Percentiles rank a stretch among this genome's conserved stretches.
phyloP scores from a whole-genome alignment of 2,113 vertebrate species.

The Mesocricetus auratus region DNA sequence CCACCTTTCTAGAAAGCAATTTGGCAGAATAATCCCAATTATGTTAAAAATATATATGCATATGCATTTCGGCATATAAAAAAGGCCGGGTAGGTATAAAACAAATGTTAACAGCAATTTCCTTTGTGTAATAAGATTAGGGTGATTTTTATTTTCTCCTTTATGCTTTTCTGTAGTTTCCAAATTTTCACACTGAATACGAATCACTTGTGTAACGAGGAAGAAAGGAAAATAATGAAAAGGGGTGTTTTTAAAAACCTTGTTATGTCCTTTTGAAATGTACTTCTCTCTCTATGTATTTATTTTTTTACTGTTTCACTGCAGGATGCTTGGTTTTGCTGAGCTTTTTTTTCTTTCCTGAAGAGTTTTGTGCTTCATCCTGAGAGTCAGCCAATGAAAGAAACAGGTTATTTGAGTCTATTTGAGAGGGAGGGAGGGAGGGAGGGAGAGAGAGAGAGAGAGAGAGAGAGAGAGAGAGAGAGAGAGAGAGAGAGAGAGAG shows the following conservation, averaged over 20 bases:
- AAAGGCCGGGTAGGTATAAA: conserved; percentile 69
- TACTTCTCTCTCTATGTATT: neutral
- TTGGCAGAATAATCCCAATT: conserved; percentile 76
- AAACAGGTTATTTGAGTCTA: conserved; percentile 26
- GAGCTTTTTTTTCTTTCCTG: conserved; percentile 56
- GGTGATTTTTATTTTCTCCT: conserved; percentile 76
- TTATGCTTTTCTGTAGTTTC: conserved; percentile 68
- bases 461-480: too few species aligned
- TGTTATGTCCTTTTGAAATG: conserved; percentile 69
- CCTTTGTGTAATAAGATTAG: conserved; percentile 74
- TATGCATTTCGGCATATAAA: conserved; percentile 64
- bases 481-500: too few species aligned
- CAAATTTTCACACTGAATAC: conserved; percentile 71
- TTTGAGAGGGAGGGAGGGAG: neutral
- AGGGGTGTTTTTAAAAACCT: conserved; percentile 60
- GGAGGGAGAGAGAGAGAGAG: too few species aligned
- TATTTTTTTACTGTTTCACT: conserved; percentile 13
- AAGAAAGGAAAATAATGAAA: conserved; percentile 68
- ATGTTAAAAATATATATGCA: conserved; percentile 59
- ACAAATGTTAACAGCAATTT: conserved; percentile 78
- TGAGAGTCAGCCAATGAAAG: conserved; percentile 9
- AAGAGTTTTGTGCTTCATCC: conserved; percentile 57
- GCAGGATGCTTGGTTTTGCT: conserved; percentile 62
- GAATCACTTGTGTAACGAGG: conserved; percentile 74
- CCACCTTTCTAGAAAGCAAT: conserved; percentile 72